phyloP scores from a whole-genome alignment of 2,113 vertebrate species.

The Hymenochirus boettgeri region DNA sequence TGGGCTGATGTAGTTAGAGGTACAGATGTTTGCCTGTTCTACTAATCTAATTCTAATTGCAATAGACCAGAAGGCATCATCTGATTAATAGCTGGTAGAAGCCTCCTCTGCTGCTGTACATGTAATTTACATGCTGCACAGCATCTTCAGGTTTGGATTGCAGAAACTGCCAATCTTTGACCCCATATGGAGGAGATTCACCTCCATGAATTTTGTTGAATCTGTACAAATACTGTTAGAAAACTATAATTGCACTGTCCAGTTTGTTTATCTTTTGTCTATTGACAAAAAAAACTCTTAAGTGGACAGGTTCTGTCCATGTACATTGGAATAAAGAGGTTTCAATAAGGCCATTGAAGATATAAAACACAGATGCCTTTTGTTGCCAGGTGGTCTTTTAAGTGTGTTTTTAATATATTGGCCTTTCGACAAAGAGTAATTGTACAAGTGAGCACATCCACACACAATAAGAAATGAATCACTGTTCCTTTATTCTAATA shows the following conservation, averaged over 20 bases:
- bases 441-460: constrained; percentile 17
- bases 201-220: no score
- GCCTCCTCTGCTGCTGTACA: no score
- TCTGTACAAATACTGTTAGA: no score
- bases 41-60: no score
- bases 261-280: background rate
- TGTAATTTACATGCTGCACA: no score
- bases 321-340: background rate
- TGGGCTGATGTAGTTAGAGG: no score
- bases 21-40: no score
- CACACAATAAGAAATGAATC: constrained; percentile 5
- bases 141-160: no score
- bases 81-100: no score
- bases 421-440: constrained; percentile 36
- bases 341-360: constrained; percentile 21
- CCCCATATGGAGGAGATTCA: no score
- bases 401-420: constrained; percentile 13
- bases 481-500: constrained; percentile 22
- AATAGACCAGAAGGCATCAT: no score
- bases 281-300: background rate
- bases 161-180: background rate
- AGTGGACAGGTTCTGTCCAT: background rate
- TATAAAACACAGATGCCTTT: constrained; percentile 18
- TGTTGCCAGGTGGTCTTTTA: constrained; percentile 36
- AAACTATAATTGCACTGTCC: no score